A percentile compares a stretch with the other conserved stretches of the same genome.
Conservation (phyloP, 2,113 vertebrate species). For the Aldabrachelys gigantea region DNA sequence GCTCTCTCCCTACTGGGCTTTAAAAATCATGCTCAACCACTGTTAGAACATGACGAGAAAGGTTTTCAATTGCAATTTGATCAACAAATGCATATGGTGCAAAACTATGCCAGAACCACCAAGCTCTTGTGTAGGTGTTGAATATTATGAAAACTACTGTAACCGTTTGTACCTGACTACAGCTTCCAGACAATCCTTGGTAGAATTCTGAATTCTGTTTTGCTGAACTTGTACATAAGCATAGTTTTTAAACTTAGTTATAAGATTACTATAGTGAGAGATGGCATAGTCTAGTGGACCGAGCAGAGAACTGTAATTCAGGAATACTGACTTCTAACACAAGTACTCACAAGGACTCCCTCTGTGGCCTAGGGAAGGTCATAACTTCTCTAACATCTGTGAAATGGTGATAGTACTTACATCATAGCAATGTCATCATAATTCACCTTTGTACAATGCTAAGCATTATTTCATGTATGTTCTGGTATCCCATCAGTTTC, state of each 20-base stretch:
- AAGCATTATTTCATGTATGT: too few species aligned
- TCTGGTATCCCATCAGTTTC: neutral
- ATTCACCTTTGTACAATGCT: too few species aligned
- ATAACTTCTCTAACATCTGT: neutral
- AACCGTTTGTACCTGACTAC: neutral
- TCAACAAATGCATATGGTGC: neutral
- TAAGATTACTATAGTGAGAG: conserved; percentile 3
- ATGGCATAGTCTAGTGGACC: neutral
- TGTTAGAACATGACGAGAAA: fast-evolving
- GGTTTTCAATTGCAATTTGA: neutral
- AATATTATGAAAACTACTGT: neutral
- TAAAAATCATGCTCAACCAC: neutral
- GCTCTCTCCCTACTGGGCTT: neutral
- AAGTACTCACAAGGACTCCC: neutral
- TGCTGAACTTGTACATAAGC: fast-evolving
- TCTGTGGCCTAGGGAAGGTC: neutral
- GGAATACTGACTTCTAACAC: neutral
- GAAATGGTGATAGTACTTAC: neutral
- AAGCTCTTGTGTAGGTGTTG: neutral
- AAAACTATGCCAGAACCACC: neutral
- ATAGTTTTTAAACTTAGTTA: neutral
- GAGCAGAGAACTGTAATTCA: neutral
- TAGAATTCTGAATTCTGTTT: conserved; percentile 31
- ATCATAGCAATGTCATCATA: too few species aligned
- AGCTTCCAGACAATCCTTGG: neutral